phyloP scores from a whole-genome alignment of 2,888 invertebrate species.

The Aplocera efformata region DNA sequence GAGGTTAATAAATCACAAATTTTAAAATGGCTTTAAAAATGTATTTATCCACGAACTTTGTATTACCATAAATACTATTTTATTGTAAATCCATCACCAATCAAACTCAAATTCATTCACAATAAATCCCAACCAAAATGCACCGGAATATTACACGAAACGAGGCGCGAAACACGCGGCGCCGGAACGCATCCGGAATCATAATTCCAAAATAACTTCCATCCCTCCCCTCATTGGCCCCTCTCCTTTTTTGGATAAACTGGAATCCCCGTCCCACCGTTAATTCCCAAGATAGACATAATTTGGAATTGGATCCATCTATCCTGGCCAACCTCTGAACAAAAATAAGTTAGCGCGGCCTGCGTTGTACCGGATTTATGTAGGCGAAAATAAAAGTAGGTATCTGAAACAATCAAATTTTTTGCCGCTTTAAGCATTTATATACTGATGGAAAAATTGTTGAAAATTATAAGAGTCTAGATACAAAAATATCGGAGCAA shows the following conservation, averaged over 20 bases:
- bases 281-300: constrained; percentile 82
- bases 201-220: constrained; percentile 79
- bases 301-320: constrained; percentile 82
- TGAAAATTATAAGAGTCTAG: too few species aligned
- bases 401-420: constrained; percentile 39
- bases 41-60: too few species aligned
- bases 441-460: too few species aligned
- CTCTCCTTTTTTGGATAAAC: constrained; percentile 73
- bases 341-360: constrained; percentile 71
- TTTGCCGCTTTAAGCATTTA: constrained; percentile 19
- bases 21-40: too few species aligned
- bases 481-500: too few species aligned
- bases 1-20: too few species aligned
- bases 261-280: constrained; percentile 76
- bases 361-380: constrained; percentile 62
- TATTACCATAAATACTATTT: constrained; percentile 1
- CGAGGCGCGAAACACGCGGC: constrained; percentile 77
- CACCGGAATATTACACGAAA: constrained; percentile 59
- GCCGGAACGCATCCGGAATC: constrained; percentile 78
- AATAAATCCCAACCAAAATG: constrained; percentile 13
- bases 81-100: constrained; percentile 12
- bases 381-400: constrained; percentile 63
- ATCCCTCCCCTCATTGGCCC: constrained; percentile 54
- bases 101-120: constrained; percentile 10
- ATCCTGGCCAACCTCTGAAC: constrained; percentile 72